Conservation (phyloP, 2,797 vertebrate genomes). For the Girardinus metallicus region DNA sequence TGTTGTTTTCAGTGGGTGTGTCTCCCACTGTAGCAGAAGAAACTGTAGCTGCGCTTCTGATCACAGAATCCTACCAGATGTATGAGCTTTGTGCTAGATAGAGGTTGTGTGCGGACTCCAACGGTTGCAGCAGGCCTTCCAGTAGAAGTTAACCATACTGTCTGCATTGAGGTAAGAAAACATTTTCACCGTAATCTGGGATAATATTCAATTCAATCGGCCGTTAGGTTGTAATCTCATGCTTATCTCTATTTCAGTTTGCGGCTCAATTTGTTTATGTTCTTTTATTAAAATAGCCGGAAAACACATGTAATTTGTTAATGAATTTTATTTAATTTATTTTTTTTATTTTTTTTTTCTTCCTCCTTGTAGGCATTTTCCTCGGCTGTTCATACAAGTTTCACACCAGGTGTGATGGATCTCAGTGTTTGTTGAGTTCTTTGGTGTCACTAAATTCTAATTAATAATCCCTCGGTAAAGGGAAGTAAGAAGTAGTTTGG, state of each 20-base stretch:
- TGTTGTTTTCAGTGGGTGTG: slow-evolving; percentile 48
- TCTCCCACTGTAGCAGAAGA: background rate
- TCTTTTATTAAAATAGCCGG: background rate
- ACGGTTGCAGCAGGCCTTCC: background rate
- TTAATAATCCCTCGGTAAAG: background rate
- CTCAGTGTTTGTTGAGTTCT: background rate
- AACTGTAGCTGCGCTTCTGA: slow-evolving; percentile 19
- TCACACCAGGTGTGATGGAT: slow-evolving; percentile 6
- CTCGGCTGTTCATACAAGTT: background rate
- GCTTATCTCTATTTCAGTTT: no score
- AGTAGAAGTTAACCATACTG: background rate
- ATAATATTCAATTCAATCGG: slow-evolving; percentile 9
- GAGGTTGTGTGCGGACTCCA: background rate
- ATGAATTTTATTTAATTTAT: background rate
- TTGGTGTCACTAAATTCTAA: slow-evolving; percentile 4
- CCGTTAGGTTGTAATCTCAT: background rate
- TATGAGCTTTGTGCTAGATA: background rate
- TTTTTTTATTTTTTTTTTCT: background rate
- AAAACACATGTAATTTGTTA: background rate
- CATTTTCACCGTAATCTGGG: background rate
- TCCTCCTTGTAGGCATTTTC: background rate
- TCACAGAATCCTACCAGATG: slow-evolving; percentile 30
- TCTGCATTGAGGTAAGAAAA: slow-evolving; percentile 44
- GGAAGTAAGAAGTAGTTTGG: slow-evolving; percentile 30
- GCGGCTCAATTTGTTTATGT: background rate